Base-by-base conservation (phyloP, 2,113 vertebrate species). In the Platysternon megacephalum region DNA sequence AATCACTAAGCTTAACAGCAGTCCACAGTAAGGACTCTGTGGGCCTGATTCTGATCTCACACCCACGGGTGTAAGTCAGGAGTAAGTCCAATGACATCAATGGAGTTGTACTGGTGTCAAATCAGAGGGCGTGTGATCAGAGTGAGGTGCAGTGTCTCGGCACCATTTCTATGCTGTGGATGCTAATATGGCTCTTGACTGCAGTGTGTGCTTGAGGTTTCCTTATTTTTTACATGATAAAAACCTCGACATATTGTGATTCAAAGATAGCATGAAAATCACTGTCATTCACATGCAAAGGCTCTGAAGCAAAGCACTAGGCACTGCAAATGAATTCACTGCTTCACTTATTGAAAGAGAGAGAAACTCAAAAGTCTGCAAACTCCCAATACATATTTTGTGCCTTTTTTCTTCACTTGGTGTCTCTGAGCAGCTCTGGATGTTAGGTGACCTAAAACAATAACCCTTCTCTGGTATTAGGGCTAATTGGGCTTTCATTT, bases 401-500 rank as follows among this genome's bases (percentile, higher is more conserved):
- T 51, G 26, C 11, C 3, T 48, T 83, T 58, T 84, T 84, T 44
- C 79, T 2, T 84, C 39, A 84, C 35, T 88, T 80, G 28, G 17
- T 68, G 52, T 79, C 39, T 49, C 56, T 92, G 29, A 26, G 68
- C 42, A 91, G 53, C n/a, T 83, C 51, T 79, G 78, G 4, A 44
- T 86, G 86, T 48, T 85, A 78, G 8, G 29, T 92, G 44, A 83
- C 68, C 56, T 90, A 51, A 21, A 93, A 83, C 26, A 85, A 78
- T 65, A 92, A 85, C 19, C 74, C 80, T 88, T 94, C 52, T 72
- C 9, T 29, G 35, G 22, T 8, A 28, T 91, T 86, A 86, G 42
- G 42, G 55, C 80, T 96, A 94, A 94, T 78, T 93, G 72, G 56
- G 11, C 48, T 92, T 91, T 92, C 22, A 78, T 16, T 19, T 82